These are phyloP conservation scores for Melanostigma gelatinosum DNA, from an alignment of 2,113 vertebrate species.

Conservation along the genomic window DNA sequence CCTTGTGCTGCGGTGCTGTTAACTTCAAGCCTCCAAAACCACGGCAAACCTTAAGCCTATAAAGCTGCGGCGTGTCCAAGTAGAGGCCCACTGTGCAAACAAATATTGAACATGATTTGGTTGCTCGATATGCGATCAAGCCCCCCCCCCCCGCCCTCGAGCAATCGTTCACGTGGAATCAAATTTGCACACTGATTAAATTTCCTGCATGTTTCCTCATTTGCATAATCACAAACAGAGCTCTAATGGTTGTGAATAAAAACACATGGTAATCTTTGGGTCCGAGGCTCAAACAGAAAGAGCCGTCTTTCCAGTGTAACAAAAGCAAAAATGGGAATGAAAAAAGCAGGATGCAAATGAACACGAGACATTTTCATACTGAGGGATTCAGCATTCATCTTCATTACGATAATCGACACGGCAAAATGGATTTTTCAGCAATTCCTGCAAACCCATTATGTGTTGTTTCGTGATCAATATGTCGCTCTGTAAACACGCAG, in stretches of 20 bases:
- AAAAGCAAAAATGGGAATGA: not conserved
- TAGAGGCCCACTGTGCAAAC: slow-evolving; percentile 61
- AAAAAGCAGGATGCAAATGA: slow-evolving; percentile 36
- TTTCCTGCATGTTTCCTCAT: slow-evolving; percentile 79
- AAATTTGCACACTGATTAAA: slow-evolving; percentile 82
- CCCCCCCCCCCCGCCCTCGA: slow-evolving; percentile 52
- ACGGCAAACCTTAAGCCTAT: slow-evolving; percentile 58
- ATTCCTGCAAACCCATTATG: slow-evolving; percentile 71
- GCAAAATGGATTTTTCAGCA: slow-evolving; percentile 72
- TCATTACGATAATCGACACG: slow-evolving; percentile 76
- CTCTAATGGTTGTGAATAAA: slow-evolving; percentile 77
- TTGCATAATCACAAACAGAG: slow-evolving; percentile 80
- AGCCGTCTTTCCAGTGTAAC: not conserved
- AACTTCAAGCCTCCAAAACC: slow-evolving; percentile 55
- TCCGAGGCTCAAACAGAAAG: slow-evolving; percentile 13
- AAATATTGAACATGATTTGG: slow-evolving; percentile 70
- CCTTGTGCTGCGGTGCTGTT: slow-evolving; percentile 37
- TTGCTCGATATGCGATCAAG: slow-evolving; percentile 59
- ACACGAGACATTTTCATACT: slow-evolving; percentile 53
- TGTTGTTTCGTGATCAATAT: slow-evolving; percentile 71
- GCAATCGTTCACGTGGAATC: slow-evolving; percentile 78
- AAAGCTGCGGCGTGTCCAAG: slow-evolving; percentile 62
- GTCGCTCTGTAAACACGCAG: slow-evolving; percentile 52
- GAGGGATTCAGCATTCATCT: slow-evolving; percentile 76
- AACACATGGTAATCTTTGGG: slow-evolving; percentile 71